Base-by-base conservation (phyloP, 2,113 vertebrate genomes). In the Catagonus wagneri region DNA sequence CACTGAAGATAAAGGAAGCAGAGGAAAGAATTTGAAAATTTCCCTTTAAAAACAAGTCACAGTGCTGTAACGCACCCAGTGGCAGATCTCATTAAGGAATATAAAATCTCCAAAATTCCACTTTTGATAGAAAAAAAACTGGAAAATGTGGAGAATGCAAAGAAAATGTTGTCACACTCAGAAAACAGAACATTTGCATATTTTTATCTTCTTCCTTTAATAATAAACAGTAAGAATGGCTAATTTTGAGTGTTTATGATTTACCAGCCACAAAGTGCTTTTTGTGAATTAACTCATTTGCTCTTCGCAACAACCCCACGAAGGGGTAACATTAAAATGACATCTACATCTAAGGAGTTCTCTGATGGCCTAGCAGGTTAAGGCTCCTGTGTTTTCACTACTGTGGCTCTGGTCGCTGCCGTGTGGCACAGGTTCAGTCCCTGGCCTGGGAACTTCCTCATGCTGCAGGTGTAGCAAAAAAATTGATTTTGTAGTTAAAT, bases 81-180 rank as follows among this genome's bases (percentile, higher is more conserved):
- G 17, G 50, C n/a, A 88, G 76, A 80, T 83, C 83, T 93, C 65
- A 56, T 68, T 52, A 32, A 83, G 58, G 20, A 58, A 56, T 13
- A n/a, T 7, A 69, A 94, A 95, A 78, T 44, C 32, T 60, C 8
- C 71, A 44, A 94, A 87, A 90, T 76, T 72, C 44, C 34, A 71
- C 39, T 81, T 83, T 74, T 61, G 11, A 52, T 36, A 34, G 32
- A 56, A 79, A n/a, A 19, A 22, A 27, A 13, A 17, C 17, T 0
- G 95, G 10, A 80, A 11, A 36, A 80, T 20, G 75, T 81, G 17
- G 20, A 23, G n/a, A 71, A 22, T 56, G 5, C 22, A 61, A 60
- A 84, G 71, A 93, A 75, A 80, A 85, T 19, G 20, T 11, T 90
- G 90, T 83, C 50, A 52, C 11, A 79, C 10, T 65, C 61, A 88